Conservation (phyloP, 2,113 vertebrate genomes). For the Coreoperca whiteheadi region DNA sequence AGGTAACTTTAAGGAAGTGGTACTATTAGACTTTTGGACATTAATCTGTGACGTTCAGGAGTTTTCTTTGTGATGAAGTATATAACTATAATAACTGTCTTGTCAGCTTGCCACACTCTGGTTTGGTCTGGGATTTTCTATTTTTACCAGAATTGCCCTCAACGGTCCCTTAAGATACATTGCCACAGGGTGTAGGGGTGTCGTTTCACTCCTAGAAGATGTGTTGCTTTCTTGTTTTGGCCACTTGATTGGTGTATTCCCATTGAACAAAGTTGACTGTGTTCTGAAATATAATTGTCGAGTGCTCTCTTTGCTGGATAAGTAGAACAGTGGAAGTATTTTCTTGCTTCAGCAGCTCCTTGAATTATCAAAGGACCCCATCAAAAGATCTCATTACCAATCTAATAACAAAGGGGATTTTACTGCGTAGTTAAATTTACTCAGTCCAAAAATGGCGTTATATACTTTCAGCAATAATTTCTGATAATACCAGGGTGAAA, state of each 20-base stretch:
- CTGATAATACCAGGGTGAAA: neutral
- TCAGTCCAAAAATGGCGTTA: neutral
- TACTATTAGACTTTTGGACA: neutral
- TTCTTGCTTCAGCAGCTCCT: constrained; percentile 31
- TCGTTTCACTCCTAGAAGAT: neutral
- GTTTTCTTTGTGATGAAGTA: neutral
- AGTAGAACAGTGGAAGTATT: neutral
- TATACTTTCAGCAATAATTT: neutral
- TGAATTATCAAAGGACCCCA: constrained; percentile 15
- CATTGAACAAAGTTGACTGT: constrained; percentile 1
- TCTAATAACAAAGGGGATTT: constrained; percentile 6
- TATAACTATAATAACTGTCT: neutral
- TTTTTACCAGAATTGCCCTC: constrained; percentile 1
- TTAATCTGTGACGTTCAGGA: neutral
- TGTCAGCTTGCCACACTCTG: neutral
- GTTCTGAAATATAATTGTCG: constrained; percentile 2
- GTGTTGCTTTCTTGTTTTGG: neutral
- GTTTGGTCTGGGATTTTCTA: neutral
- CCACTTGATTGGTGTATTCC: neutral
- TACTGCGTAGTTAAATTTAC: neutral
- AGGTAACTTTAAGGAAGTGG: constrained; percentile 82
- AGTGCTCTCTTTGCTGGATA: neutral
- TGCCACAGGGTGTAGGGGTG: neutral
- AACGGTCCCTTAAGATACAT: neutral
- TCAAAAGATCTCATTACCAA: constrained; percentile 17